phyloP scores from a whole-genome alignment of 2,888 invertebrate genomes.

The Lingula anatina region DNA sequence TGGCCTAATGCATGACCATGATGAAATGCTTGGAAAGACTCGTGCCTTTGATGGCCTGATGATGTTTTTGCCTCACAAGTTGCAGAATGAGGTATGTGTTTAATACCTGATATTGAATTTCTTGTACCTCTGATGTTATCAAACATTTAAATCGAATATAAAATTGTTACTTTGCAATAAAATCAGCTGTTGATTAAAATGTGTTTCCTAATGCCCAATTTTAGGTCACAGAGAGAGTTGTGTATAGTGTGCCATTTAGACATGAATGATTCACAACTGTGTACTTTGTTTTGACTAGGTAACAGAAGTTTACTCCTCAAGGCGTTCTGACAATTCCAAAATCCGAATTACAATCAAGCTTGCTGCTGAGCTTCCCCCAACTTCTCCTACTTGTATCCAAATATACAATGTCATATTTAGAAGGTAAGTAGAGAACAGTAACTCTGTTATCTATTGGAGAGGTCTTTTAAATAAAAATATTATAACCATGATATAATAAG shows the following conservation, averaged over 20 bases:
- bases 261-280: no score
- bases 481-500: no score
- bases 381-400: conserved; percentile 33
- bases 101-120: not conserved
- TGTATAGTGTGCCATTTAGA: no score
- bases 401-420: conserved; percentile 44
- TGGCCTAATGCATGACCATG: conserved; percentile 30
- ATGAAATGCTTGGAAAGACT: conserved; percentile 27
- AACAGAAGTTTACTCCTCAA: conserved; percentile 24
- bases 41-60: conserved; percentile 47
- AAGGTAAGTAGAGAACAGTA: conserved; percentile 21
- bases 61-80: conserved; percentile 33
- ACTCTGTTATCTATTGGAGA: conserved; percentile 14
- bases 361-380: conserved; percentile 34
- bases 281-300: conserved; percentile 16
- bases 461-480: no score
- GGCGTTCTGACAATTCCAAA: conserved; percentile 21
- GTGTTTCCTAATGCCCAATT: not conserved
- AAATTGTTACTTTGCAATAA: no score
- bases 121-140: no score
- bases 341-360: conserved; percentile 32
- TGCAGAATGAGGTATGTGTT: conserved; percentile 27
- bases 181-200: not conserved
- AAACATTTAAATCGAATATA: no score
- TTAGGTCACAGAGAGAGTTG: no score